Base-by-base conservation (phyloP, 2,113 vertebrate species). In the Sprattus sprattus region DNA sequence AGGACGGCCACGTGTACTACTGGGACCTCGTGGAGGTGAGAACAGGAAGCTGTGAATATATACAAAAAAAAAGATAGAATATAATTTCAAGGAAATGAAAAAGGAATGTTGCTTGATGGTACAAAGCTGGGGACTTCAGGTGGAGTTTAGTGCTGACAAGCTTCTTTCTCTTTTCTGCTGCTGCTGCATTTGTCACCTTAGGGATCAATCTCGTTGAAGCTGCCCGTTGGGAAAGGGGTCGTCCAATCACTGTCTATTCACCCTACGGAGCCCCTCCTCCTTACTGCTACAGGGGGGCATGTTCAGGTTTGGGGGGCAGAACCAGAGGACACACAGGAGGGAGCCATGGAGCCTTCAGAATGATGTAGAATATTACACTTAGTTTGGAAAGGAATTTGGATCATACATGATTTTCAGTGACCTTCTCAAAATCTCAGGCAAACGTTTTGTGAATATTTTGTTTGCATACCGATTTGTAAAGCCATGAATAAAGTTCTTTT, bases 21-120 rank as follows among this genome's bases (percentile, higher is more conserved):
- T 99, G 98, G 98, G 97, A 99, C 91, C 92, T 99, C 82, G 95
- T 99, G 45, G 97, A 99, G 95, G 97, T 98, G 81, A 94, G 92
- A 44, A 20, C 5, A 15, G 3, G 32, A 32, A 9, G n/a, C 28
- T 2, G 8, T 47, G 47, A 9, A 11, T 9, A 49, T 49, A 47
- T 47, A 47, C 6, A 47, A 10, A 47, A 39, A 78, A 83, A 32
- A 64, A 39, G 57, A 57, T 39, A 39, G 39, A 39, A 39, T 39
- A 39, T 39, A 39, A 39, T 39, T 39, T 39, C 46, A 47, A 47
- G 46, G 46, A 47, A 45, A 44, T 49, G 25, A 82, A 83, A 39
- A 45, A 80, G 60, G 22, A 39, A 39, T 39, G 39, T 39, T 39
- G 39, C 39, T 39, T 4, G 39, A 39, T 9, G 6, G 6, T 5